A percentile compares a stretch with the other conserved stretches of the same genome.
These are phyloP conservation scores for Perccottus glenii DNA, from an alignment of 2,113 vertebrate genomes.

Conservation along the genomic window DNA sequence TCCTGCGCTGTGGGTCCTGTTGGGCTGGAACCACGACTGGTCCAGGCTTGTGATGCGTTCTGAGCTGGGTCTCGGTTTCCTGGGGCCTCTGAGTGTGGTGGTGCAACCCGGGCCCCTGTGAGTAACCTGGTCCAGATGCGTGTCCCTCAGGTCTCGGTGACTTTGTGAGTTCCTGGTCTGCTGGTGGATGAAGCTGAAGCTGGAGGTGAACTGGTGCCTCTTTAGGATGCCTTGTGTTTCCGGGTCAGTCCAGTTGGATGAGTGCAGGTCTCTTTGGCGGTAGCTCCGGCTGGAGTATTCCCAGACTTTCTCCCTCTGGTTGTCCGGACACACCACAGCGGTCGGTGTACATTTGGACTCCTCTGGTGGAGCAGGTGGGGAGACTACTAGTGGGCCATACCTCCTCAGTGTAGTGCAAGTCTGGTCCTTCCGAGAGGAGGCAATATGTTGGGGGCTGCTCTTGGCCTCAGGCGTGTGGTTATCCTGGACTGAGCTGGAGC, in stretches of 20 bases:
- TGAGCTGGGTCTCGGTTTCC: slow-evolving; percentile 40
- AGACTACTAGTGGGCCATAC: slow-evolving; percentile 45
- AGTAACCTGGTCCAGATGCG: slow-evolving; percentile 63
- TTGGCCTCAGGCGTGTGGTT: slow-evolving; percentile 54
- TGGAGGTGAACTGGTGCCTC: slow-evolving; percentile 50
- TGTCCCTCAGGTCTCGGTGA: slow-evolving; percentile 56
- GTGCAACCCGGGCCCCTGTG: slow-evolving; percentile 35
- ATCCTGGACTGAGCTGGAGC: slow-evolving; percentile 54
- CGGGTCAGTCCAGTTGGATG: slow-evolving; percentile 58
- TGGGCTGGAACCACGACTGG: slow-evolving; percentile 34
- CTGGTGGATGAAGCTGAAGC: slow-evolving; percentile 57
- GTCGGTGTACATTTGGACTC: slow-evolving; percentile 58
- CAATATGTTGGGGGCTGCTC: slow-evolving; percentile 26
- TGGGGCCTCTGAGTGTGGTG: slow-evolving; percentile 31
- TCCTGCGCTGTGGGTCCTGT: slow-evolving; percentile 13
- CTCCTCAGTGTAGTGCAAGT: slow-evolving; percentile 61
- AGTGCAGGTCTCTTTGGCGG: slow-evolving; percentile 55
- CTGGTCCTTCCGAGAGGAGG: slow-evolving; percentile 34
- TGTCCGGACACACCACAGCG: slow-evolving; percentile 48
- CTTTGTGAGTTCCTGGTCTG: slow-evolving; percentile 57
- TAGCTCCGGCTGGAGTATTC: slow-evolving; percentile 52
- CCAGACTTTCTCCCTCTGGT: slow-evolving; percentile 60
- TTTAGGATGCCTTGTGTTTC: slow-evolving; percentile 56
- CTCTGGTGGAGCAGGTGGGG: slow-evolving; percentile 47
- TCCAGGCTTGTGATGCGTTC: slow-evolving; percentile 34